Conservation (phyloP, 2,113 vertebrate species). For the Muntiacus reevesi region DNA sequence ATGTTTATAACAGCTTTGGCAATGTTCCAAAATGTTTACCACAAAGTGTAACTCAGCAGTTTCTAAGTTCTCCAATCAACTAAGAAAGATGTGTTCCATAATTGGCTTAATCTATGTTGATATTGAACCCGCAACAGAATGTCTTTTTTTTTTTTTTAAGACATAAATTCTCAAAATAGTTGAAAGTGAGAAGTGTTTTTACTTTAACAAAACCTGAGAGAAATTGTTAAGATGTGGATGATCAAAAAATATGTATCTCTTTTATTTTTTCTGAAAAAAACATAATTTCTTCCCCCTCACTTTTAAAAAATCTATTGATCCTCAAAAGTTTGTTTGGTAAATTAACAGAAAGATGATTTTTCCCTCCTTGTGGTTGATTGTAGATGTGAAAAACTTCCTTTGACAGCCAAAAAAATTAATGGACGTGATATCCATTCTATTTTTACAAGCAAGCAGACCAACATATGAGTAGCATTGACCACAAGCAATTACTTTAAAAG, state of each 20-base stretch:
- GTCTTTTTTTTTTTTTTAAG: conserved; percentile 58
- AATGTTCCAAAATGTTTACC: conserved; percentile 82
- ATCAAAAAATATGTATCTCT: background rate
- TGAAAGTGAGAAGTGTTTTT: background rate
- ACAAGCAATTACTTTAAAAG: conserved; percentile 97
- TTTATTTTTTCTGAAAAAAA: background rate
- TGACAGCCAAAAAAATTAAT: conserved; percentile 77
- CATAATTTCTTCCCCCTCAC: background rate
- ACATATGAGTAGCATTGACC: conserved; percentile 92
- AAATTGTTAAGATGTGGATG: background rate
- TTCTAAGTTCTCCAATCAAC: conserved; percentile 72
- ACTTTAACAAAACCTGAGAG: background rate
- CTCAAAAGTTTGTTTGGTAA: conserved; percentile 18
- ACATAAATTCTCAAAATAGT: conserved; percentile 63
- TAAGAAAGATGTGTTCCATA: conserved; percentile 71
- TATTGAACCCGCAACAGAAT: conserved; percentile 64
- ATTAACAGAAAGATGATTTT: background rate
- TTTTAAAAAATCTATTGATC: conserved; percentile 1
- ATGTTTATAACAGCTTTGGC: conserved; percentile 84
- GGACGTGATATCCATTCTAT: conserved; percentile 75
- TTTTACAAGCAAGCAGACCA: conserved; percentile 83
- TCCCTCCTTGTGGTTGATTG: conserved; percentile 6
- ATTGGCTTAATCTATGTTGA: conserved; percentile 74
- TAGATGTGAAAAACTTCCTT: conserved; percentile 69
- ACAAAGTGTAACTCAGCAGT: conserved; percentile 80